These are phyloP conservation scores for Agrochola litura DNA, from an alignment of 2,888 invertebrate genomes.

Conservation along the genomic window DNA sequence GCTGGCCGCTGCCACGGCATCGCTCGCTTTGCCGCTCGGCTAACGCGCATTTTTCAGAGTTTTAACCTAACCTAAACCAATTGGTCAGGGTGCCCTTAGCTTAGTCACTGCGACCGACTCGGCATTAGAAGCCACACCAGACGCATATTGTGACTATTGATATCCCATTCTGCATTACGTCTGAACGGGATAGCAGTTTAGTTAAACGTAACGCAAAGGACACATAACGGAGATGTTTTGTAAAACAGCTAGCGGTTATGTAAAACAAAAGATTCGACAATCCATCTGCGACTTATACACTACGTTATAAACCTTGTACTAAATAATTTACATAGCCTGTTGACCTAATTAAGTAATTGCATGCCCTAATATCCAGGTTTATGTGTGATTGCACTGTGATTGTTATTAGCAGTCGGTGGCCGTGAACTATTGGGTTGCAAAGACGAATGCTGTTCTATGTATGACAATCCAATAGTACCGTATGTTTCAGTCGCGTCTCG, in stretches of 20 bases:
- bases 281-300: background rate
- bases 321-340: background rate
- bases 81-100: no score
- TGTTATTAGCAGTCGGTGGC: background rate
- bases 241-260: background rate
- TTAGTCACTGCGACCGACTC: no score
- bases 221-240: background rate
- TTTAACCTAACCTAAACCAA: no score
- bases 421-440: background rate
- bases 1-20: no score
- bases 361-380: conserved; percentile 3
- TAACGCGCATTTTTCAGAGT: no score
- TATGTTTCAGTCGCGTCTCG: background rate
- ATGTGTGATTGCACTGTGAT: conserved; percentile 1
- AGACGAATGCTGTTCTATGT: background rate
- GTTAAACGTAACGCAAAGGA: no score
- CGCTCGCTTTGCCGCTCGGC: no score
- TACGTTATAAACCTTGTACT: background rate
- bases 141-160: no score
- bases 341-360: conserved; percentile 42
- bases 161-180: no score
- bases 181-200: no score
- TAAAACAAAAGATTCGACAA: background rate
- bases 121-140: no score
- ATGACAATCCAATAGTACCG: background rate